phyloP scores from a whole-genome alignment of 2,797 vertebrate species.

The Pseudochaenichthys georgianus region DNA sequence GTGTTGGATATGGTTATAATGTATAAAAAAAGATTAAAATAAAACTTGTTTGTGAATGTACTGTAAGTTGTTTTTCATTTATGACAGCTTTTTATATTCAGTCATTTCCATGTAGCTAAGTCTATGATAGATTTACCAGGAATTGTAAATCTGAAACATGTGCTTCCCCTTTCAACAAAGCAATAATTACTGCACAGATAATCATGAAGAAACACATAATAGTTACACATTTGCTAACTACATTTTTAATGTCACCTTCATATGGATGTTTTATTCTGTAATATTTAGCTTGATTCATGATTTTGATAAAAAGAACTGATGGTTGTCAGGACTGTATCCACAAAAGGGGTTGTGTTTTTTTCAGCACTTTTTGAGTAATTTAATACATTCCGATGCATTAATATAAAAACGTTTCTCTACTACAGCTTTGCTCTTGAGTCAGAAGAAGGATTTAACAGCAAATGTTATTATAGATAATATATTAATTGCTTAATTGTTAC shows the following conservation, averaged over 20 bases:
- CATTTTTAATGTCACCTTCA: background rate
- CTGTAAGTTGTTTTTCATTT: constrained; percentile 20
- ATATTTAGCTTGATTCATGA: background rate
- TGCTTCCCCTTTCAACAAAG: constrained; percentile 1
- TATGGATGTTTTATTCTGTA: background rate
- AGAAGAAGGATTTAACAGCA: background rate
- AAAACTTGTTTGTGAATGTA: constrained; percentile 88
- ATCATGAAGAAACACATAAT: background rate
- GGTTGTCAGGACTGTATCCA: background rate
- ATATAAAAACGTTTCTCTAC: background rate
- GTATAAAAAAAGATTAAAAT: constrained; percentile 84
- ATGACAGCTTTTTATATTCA: background rate
- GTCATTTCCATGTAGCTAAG: background rate
- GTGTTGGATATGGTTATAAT: constrained; percentile 86
- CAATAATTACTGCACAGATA: background rate
- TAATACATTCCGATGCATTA: background rate
- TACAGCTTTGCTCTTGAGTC: background rate
- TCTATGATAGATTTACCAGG: background rate
- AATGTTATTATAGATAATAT: background rate
- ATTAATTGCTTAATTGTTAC: background rate
- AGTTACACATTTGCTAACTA: background rate
- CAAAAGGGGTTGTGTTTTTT: background rate
- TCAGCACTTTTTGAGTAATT: background rate
- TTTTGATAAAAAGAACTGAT: background rate
- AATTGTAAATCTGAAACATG: background rate